These are phyloP conservation scores for Mystacides longicornis DNA, from an alignment of 2,888 invertebrate genomes.

Conservation along the genomic window DNA sequence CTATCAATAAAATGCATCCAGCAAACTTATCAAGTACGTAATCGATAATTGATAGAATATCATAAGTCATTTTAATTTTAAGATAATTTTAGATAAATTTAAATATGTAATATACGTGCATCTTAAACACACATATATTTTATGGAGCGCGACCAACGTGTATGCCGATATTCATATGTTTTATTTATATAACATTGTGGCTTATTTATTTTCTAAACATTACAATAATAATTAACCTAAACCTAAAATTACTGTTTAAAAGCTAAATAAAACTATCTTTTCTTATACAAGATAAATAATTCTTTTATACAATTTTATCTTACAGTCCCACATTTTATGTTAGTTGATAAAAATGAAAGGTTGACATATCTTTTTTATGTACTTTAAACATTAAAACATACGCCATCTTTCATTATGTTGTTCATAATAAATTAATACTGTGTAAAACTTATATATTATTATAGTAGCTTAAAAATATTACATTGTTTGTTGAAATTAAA, in stretches of 20 bases:
- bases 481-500: background rate
- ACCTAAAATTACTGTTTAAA: background rate
- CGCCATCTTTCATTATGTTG: background rate
- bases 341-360: background rate
- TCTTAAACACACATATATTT: background rate
- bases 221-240: background rate
- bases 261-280: background rate
- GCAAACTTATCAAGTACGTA: no score
- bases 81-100: background rate
- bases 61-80: background rate
- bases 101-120: background rate
- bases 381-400: background rate
- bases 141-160: constrained; percentile 12
- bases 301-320: constrained; percentile 1
- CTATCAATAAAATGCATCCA: no score
- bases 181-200: background rate
- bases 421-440: constrained; percentile 2
- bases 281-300: background rate
- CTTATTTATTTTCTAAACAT: background rate
- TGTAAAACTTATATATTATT: background rate
- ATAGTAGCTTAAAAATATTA: background rate
- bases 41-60: no score
- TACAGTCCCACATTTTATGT: background rate
- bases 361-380: background rate
- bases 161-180: constrained; percentile 5